Evolutionary conservation across 2,888 invertebrate genomes (phyloP).

Genomic region (Noctua fimbriata): DNA sequence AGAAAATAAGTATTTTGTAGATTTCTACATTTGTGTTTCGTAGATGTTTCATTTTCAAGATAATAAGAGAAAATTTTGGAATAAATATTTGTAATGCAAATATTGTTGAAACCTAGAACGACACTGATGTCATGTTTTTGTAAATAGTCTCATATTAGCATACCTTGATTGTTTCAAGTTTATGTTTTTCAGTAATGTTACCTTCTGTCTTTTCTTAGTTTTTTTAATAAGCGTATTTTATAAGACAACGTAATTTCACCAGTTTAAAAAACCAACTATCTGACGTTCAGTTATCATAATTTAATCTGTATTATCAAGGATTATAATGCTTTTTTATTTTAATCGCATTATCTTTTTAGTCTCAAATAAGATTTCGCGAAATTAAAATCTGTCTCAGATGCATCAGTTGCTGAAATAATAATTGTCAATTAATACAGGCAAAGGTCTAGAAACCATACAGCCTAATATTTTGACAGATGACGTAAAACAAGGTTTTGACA

Average conservation of each 20-base stretch:
- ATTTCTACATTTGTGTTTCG: neutral
- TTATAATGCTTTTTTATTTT: conserved; percentile 2
- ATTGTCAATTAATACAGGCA: neutral
- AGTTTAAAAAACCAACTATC: neutral
- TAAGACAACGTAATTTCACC: neutral
- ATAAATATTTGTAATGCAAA: neutral
- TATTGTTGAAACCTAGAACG: neutral
- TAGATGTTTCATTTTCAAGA: neutral
- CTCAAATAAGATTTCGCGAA: neutral
- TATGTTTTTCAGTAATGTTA: neutral
- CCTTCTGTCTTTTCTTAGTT: neutral
- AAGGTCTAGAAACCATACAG: neutral
- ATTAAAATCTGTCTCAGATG: neutral
- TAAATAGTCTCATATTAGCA: conserved; percentile 5
- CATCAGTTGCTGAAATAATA: neutral
- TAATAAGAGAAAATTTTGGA: neutral
- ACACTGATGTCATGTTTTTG: conserved; percentile 9
- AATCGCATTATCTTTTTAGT: neutral
- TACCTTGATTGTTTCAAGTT: conserved; percentile 7
- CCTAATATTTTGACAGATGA: too few relatives aligned
- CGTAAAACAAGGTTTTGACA: neutral
- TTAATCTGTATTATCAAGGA: neutral
- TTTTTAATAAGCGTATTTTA: neutral
- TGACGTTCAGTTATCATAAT: neutral
- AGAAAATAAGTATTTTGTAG: neutral